Evolutionary conservation across 2,888 invertebrate genomes (phyloP), one percentile per base, ranked within the genome.

Genomic region (Molanna angustata): DNA sequence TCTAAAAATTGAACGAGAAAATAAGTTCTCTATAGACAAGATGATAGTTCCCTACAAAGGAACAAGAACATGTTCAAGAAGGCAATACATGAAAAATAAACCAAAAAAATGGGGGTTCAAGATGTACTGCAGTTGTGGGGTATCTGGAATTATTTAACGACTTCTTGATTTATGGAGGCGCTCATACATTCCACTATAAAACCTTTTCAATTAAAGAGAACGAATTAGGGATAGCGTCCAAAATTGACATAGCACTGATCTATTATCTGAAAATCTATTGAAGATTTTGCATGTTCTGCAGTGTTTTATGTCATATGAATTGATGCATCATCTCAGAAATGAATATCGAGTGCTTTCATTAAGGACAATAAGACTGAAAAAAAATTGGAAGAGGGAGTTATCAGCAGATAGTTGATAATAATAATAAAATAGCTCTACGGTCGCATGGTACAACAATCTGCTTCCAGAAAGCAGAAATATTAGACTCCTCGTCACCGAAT

Each of bases 41-140:
- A 56, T 56, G 53, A 59, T 59, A 57, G 39, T 58, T 17, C 54
- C 57, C 39, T 57, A 57, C 44, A 60, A 60, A 32, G 58, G 60
- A 6, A 55, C 37, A 49, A 49, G 43, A 39, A 52, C 56, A 9
- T 49, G 45, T 37, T 42, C 17, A 18, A 32, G 37, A 16, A 47
- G 48, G 17, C 58, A 52, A 19, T 47, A 52, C 31, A 52, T 33
- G 13, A 42, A 32, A 20, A 32, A 18, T 18, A 37, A 57, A 27
- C 55, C 56, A 17, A 44, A 33, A 41, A 60, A 59, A 55, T 60
- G 55, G 52, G 58, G 54, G 14, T 56, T 46, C 13, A 57, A 60
- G 31, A 51, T 58, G 27, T 59, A 58, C 57, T 50, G 52, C 13
- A 22, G 56, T 20, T 48, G 46, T 19, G 56, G 60, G 9, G 39